These are phyloP conservation scores for Salminus brasiliensis DNA, from an alignment of 2,113 vertebrate species.

Conservation along the genomic window DNA sequence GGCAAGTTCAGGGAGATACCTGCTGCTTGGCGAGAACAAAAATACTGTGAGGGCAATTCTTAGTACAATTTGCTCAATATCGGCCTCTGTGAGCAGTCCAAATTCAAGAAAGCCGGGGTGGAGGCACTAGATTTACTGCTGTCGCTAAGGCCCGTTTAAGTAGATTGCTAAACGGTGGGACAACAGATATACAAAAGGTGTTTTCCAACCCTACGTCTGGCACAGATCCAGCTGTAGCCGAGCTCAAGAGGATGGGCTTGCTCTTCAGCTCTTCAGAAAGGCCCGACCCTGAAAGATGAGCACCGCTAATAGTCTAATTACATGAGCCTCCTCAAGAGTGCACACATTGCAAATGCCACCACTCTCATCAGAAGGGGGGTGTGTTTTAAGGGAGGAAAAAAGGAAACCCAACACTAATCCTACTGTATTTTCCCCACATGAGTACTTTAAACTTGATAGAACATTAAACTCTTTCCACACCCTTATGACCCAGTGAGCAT, in stretches of 20 bases:
- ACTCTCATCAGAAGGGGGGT: constrained; percentile 22
- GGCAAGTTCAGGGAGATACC: constrained; percentile 29
- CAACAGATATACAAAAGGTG: constrained; percentile 32
- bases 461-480: constrained; percentile 27
- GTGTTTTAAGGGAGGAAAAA: neutral
- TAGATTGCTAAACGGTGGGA: constrained; percentile 24
- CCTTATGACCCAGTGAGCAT: neutral
- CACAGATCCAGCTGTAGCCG: constrained; percentile 24
- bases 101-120: neutral
- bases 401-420: constrained; percentile 39
- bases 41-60: neutral
- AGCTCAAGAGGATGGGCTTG: constrained; percentile 44
- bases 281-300: constrained; percentile 53
- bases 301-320: constrained; percentile 53
- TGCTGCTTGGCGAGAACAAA: neutral
- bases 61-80: constrained; percentile 2
- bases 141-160: constrained; percentile 8
- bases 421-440: constrained; percentile 17
- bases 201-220: constrained; percentile 11
- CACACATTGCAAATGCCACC: constrained; percentile 36
- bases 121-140: neutral
- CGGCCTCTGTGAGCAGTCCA: neutral
- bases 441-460: constrained; percentile 40
- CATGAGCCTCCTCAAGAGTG: constrained; percentile 36
- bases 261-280: constrained; percentile 8